These are phyloP conservation scores for Temnothorax curvispinosus DNA, from an alignment of 1,140 invertebrate genomes.

Conservation along the genomic window DNA sequence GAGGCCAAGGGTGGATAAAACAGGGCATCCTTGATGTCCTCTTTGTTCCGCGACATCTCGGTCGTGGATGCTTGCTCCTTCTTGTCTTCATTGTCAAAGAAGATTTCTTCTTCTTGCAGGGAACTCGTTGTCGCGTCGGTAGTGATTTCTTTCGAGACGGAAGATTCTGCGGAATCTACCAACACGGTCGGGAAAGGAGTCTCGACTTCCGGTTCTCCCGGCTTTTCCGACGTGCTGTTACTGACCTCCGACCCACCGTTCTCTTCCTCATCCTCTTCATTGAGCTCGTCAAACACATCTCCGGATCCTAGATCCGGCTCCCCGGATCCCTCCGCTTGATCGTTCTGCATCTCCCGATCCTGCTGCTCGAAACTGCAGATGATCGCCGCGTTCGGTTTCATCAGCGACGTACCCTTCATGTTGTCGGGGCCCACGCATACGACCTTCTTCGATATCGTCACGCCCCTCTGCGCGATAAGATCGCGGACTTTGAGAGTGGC, in stretches of 20 bases:
- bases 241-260: constrained; percentile 11
- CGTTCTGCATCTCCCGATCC: constrained; percentile 81
- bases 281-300: constrained; percentile 36
- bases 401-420: constrained; percentile 71
- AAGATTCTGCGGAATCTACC: not conserved
- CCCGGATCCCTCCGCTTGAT: constrained; percentile 72
- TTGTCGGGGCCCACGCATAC: constrained; percentile 75
- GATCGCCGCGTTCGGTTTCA: constrained; percentile 70
- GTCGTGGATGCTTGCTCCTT: constrained; percentile 45
- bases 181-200: constrained; percentile 30
- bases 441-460: constrained; percentile 77
- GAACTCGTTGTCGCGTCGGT: not conserved
- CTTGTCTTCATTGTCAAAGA: constrained; percentile 76
- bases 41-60: constrained; percentile 2
- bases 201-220: constrained; percentile 39
- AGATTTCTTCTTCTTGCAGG: constrained; percentile 71
- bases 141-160: not conserved
- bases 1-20: constrained; percentile 73
- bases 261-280: not conserved
- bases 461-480: constrained; percentile 70
- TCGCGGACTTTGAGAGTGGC: constrained; percentile 77
- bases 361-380: constrained; percentile 78
- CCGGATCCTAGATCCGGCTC: constrained; percentile 21
- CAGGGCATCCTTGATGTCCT: constrained; percentile 41
- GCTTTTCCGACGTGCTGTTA: not conserved